These are phyloP conservation scores for Ivindomyrus marchei DNA, from an alignment of 2,113 vertebrate genomes.

Conservation along the genomic window DNA sequence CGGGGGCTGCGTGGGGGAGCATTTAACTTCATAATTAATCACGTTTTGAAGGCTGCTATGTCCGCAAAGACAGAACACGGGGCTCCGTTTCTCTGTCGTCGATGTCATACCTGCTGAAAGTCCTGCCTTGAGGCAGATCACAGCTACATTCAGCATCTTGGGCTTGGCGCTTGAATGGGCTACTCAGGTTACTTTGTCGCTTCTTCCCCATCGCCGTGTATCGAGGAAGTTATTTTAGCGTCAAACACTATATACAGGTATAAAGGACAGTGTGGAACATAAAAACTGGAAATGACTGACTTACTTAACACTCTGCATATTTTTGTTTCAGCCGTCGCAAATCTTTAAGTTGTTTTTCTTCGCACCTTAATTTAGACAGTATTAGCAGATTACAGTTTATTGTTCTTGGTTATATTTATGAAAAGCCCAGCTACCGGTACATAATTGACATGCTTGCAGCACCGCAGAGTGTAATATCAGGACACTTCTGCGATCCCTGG, in stretches of 20 bases:
- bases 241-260: not conserved
- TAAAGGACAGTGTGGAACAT: not conserved
- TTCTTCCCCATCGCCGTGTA: not conserved
- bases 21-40: conserved; percentile 16
- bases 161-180: not conserved
- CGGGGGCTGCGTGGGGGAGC: not conserved
- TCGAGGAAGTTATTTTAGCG: not conserved
- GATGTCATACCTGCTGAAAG: not conserved
- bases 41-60: not conserved
- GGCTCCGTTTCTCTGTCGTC: not conserved
- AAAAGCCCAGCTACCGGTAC: not conserved
- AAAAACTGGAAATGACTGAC: not conserved
- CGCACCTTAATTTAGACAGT: not conserved
- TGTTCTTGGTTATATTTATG: not conserved
- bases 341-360: not conserved
- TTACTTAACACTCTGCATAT: not conserved
- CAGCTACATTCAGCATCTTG: not conserved
- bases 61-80: not conserved
- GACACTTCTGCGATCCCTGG: not conserved
- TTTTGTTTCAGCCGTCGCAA: not conserved
- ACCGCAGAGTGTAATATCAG: not conserved
- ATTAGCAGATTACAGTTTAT: not conserved
- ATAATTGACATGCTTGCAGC: not conserved
- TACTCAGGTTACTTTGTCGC: not conserved
- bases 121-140: not conserved